Conservation (phyloP, 1,140 invertebrate genomes). For the Drosophila funebris region DNA sequence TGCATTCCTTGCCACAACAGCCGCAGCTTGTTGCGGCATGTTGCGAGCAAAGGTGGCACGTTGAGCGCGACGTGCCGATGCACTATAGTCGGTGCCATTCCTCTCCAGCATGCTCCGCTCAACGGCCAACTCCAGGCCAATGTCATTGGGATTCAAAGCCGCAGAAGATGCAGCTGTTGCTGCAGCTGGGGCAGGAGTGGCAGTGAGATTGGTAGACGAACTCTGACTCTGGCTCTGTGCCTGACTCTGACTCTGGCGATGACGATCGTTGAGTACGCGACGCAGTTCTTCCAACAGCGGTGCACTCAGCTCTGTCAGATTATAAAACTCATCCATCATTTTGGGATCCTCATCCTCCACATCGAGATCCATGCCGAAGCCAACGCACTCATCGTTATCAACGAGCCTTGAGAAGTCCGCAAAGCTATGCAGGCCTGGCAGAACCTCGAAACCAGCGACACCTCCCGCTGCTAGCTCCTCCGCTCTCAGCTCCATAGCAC, state of each 20-base stretch:
- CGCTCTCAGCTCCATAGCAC: neutral
- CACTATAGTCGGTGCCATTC: neutral
- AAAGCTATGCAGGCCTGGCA: conserved; percentile 33
- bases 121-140: conserved; percentile 33
- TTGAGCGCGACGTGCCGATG: neutral
- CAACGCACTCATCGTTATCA: conserved; percentile 49
- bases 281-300: neutral
- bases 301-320: neutral
- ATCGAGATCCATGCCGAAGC: conserved; percentile 25
- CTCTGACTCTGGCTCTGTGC: neutral
- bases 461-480: neutral
- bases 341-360: conserved; percentile 42
- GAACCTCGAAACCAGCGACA: neutral
- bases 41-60: neutral
- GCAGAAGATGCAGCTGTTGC: neutral
- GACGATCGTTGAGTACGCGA: neutral
- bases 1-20: neutral
- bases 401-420: conserved; percentile 42
- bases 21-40: neutral
- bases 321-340: conserved; percentile 1
- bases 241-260: neutral
- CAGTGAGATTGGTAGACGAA: neutral
- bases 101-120: conserved; percentile 41
- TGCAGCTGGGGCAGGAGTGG: neutral
- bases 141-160: neutral